Conservation (phyloP, 2,888 invertebrate genomes). For the Nemotelus pantherinus region DNA sequence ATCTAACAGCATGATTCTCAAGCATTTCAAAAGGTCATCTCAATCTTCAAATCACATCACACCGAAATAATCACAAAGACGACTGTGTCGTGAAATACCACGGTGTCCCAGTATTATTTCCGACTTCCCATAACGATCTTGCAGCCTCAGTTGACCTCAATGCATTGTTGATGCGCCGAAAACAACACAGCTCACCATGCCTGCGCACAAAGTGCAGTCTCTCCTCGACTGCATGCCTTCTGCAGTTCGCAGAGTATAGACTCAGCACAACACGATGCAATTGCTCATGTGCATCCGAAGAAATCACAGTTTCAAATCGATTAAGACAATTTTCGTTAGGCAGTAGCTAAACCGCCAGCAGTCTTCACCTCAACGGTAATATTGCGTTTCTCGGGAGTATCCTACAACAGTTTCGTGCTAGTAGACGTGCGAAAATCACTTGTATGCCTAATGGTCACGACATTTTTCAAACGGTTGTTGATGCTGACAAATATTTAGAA, state of each 20-base stretch:
- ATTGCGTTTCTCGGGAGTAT: no score
- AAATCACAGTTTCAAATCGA: constrained; percentile 31
- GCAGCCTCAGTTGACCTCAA: constrained; percentile 29
- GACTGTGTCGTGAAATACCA: constrained; percentile 50
- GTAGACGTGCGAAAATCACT: no score
- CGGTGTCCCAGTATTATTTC: constrained; percentile 38
- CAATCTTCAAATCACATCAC: constrained; percentile 28
- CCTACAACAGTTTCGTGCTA: no score
- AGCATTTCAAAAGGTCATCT: constrained; percentile 46
- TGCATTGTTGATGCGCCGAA: constrained; percentile 30
- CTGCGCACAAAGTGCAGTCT: background rate
- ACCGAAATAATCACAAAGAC: constrained; percentile 36
- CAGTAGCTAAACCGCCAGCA: background rate
- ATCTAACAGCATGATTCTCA: no score
- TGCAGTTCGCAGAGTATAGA: background rate
- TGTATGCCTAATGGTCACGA: no score
- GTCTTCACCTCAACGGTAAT: background rate
- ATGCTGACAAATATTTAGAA: no score
- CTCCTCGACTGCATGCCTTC: constrained; percentile 9
- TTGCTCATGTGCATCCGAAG: background rate
- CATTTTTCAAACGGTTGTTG: no score
- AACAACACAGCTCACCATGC: background rate
- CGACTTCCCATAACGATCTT: constrained; percentile 36
- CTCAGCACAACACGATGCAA: background rate
- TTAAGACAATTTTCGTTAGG: background rate